Evolutionary conservation across 1,140 invertebrate genomes (phyloP).

Genomic region (Anoplophora glabripennis): DNA sequence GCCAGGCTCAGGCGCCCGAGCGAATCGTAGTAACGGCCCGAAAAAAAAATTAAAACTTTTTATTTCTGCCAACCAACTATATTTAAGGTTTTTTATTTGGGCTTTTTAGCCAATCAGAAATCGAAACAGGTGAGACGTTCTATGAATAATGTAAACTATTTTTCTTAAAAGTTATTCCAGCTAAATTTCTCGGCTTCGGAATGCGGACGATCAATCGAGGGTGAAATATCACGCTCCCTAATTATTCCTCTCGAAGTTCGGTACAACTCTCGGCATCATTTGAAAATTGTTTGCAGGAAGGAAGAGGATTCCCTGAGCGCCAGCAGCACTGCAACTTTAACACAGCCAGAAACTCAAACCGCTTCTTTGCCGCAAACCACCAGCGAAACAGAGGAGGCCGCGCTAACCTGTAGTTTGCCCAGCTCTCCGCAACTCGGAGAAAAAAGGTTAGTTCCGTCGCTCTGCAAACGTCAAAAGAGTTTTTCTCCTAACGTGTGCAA

Average conservation of each 20-base stretch:
- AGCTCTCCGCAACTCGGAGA: constrained; percentile 47
- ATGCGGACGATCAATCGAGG: not conserved
- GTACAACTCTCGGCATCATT: not conserved
- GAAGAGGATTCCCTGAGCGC: constrained; percentile 38
- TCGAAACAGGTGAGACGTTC: not conserved
- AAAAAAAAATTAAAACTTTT: too few species aligned
- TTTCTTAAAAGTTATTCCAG: not conserved
- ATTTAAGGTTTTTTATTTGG: too few species aligned
- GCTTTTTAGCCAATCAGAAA: too few species aligned
- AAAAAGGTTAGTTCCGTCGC: too few species aligned
- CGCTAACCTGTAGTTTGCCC: constrained; percentile 42
- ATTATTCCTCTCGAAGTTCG: too few species aligned
- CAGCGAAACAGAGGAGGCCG: constrained; percentile 41
- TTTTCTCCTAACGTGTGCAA: too few species aligned
- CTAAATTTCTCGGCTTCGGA: not conserved
- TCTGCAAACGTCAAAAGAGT: too few species aligned
- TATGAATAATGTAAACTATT: not conserved
- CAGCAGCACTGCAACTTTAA: constrained; percentile 41
- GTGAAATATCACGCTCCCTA: too few species aligned
- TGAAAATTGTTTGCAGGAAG: constrained; percentile 21
- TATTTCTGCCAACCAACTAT: too few species aligned
- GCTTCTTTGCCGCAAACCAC: constrained; percentile 21
- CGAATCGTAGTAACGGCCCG: too few species aligned
- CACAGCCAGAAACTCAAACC: constrained; percentile 34
- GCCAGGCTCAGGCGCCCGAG: too few species aligned